Percentiles rank a stretch among this genome's conserved stretches.
Evolutionary conservation across 2,797 vertebrate species (phyloP).

Genomic region (Poeciliopsis presidionis): DNA sequence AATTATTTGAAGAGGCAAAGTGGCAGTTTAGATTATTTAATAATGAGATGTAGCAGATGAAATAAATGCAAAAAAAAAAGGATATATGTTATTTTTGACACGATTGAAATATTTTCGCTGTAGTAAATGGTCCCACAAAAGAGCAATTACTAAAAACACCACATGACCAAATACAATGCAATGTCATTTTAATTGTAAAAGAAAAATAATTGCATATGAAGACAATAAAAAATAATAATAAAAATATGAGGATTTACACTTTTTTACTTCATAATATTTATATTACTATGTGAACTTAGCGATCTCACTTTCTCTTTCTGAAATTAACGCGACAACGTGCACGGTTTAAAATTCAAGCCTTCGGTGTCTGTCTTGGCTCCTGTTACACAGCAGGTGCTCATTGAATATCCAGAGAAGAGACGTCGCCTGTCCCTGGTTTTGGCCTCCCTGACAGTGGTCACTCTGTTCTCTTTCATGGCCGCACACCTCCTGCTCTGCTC

Average conservation of each 20-base stretch:
- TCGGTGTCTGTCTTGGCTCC: conserved; percentile 63
- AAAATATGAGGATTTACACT: background rate
- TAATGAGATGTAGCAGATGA: background rate
- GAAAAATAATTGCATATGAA: background rate
- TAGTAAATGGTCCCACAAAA: background rate
- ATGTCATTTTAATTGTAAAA: conserved; percentile 28
- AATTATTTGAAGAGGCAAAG: background rate
- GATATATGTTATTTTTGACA: background rate
- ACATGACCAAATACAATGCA: background rate
- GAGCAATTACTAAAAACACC: background rate
- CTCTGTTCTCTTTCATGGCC: conserved; percentile 73
- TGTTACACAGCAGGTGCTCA: conserved; percentile 72
- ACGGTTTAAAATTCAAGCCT: conserved; percentile 64
- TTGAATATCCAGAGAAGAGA: conserved; percentile 73
- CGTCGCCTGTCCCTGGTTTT: conserved; percentile 59
- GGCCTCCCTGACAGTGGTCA: conserved; percentile 55
- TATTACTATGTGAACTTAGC: conserved; percentile 4
- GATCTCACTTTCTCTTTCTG: conserved; percentile 28
- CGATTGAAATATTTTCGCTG: background rate
- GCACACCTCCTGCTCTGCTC: conserved; percentile 39
- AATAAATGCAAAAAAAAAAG: background rate
- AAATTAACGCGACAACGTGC: conserved; percentile 17
- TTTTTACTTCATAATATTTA: conserved; percentile 5
- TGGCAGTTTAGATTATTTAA: background rate
- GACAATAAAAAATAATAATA: background rate